Base-by-base conservation (phyloP, 2,888 invertebrate species). In the Mycalesis mineus region DNA sequence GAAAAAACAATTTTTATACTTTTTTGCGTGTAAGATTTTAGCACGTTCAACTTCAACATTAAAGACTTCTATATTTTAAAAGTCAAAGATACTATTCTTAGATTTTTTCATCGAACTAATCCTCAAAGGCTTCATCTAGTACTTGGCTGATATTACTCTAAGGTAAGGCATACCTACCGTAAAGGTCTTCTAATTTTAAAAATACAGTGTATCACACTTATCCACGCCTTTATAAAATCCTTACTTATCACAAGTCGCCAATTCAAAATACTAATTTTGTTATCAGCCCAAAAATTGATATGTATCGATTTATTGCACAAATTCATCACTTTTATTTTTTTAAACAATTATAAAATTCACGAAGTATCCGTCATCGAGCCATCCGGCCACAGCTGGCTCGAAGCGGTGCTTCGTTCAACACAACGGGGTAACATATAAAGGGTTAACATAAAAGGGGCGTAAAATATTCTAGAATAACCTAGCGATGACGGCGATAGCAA, bases 221-320 rank as follows among this genome's bases (percentile, higher is more conserved):
- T 53, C 31, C 55, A 81, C 76, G 66, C 65, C 70, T 69, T 67
- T 72, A 72, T 73, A 69, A 76, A 74, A 76, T 74, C 74, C 74
- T 68, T 73, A 75, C 77, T 77, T 84, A 84, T 76, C 79, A 77
- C 74, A 86, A 85, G 80, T 85, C 81, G 77, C 82, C 85, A 80
- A 82, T 82, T 83, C 84, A 76, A 74, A 73, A 72, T 71, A 72
- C 72, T 74, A 72, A 70, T 66, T 73, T 75, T 78, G 76, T 75
- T 74, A 70, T 84, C 84, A 88, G 88, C 87, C 82, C 82, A 82
- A 80, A 85, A 77, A 76, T 88, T 89, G 88, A 89, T 89, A 89
- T 88, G 88, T 89, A 85, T 89, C 87, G 87, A 82, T 73, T 83
- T 83, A 82, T 81, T 83, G 80, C 83, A 82, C 80, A 84, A 82